Evolutionary conservation across 2,113 vertebrate genomes (phyloP).

Genomic region (Thymallus thymallus): DNA sequence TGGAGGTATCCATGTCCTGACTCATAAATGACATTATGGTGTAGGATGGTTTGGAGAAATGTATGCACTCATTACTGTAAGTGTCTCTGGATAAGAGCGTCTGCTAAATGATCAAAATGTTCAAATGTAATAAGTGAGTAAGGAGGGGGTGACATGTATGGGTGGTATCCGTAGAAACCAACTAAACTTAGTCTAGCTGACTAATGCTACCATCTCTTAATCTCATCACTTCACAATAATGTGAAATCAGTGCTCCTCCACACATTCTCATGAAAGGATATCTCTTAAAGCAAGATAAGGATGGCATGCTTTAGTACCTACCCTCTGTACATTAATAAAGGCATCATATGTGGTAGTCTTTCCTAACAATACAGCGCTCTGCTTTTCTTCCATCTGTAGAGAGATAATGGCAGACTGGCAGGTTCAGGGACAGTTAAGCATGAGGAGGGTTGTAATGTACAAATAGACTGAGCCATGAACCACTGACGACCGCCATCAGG

Average conservation of each 20-base stretch:
- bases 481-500: no score
- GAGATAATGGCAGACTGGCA: no score
- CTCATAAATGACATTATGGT: no score
- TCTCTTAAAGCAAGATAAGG: background rate
- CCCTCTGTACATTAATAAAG: background rate
- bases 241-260: conserved; percentile 5
- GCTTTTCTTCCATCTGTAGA: background rate
- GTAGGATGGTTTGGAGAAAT: conserved; percentile 43
- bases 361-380: background rate
- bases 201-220: conserved; percentile 23
- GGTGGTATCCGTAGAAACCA: conserved; percentile 56
- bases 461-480: no score
- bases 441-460: no score
- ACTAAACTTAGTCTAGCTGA: conserved; percentile 39
- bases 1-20: no score
- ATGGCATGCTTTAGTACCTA: background rate
- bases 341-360: background rate
- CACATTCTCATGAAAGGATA: background rate
- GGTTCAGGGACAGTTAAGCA: no score
- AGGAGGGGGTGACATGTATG: conserved; percentile 38
- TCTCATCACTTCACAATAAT: background rate
- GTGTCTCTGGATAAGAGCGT: background rate
- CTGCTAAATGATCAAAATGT: no score
- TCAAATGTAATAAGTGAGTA: background rate
- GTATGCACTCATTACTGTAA: background rate